A percentile compares a stretch with the other conserved stretches of the same genome.
Conservation (phyloP, 2,888 invertebrate species). For the Emmelina monodactyla region DNA sequence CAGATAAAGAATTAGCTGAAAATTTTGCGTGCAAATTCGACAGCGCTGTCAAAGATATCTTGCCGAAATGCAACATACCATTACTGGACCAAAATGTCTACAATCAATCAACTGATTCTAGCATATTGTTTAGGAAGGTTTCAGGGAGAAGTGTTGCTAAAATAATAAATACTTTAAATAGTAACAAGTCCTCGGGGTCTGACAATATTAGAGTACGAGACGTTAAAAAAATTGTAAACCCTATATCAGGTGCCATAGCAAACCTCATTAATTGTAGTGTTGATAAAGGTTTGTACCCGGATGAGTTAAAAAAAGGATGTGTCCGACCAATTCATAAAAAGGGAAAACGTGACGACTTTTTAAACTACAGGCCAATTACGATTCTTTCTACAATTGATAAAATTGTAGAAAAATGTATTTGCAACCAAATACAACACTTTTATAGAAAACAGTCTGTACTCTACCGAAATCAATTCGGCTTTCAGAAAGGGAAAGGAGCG, state of each 20-base stretch:
- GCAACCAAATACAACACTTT: slow-evolving; percentile 1
- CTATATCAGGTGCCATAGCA: too few species aligned
- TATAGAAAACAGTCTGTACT: slow-evolving; percentile 7
- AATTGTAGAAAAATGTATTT: background rate
- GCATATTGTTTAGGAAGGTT: background rate
- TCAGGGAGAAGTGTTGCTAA: background rate
- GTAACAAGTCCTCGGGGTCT: background rate
- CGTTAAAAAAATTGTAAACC: slow-evolving; percentile 1
- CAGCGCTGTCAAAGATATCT: background rate
- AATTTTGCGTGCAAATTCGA: background rate
- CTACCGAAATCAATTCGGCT: slow-evolving; percentile 9
- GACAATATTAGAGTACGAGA: background rate
- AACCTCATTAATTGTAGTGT: slow-evolving; percentile 3
- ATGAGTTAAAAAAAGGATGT: slow-evolving; percentile 1
- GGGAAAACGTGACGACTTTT: background rate
- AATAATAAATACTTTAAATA: background rate
- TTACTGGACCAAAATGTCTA: background rate
- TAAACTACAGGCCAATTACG: slow-evolving; percentile 5
- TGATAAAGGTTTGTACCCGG: background rate
- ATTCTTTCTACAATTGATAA: background rate
- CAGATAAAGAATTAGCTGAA: too few species aligned
- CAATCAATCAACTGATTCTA: background rate
- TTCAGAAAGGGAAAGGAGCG: slow-evolving; percentile 8
- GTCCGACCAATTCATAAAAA: slow-evolving; percentile 13
- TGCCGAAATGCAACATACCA: background rate